Base-by-base conservation (phyloP, 2,888 invertebrate genomes). In the Andrena chrysosceles region DNA sequence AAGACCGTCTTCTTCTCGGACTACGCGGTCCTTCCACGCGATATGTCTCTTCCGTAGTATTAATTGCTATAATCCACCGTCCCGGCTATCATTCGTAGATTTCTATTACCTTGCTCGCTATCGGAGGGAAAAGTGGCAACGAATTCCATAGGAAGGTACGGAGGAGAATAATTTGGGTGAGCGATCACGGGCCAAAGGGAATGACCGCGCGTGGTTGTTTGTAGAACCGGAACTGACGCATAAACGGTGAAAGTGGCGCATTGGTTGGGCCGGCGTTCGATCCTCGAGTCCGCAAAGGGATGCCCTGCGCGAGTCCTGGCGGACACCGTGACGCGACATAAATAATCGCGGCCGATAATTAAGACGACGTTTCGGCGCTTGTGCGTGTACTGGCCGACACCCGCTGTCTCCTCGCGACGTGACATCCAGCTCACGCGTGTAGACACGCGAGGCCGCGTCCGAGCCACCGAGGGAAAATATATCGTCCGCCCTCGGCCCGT, bases 371-470 rank as follows among this genome's bases (percentile, higher is more conserved):
- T 83, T 86, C 71, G 85, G 77, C 83, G 87, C 84, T 83, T 75
- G 87, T 83, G 86, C 87, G 88, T 83, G 87, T 83, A 89, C 88
- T 76, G 82, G 84, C 75, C 86, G 89, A 86, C 89, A 89, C 90
- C 92, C 88, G 91, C 92, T 91, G 92, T 85, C 89, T 88, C 87
- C 72, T 88, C 91, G 84, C 91, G 85, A 90, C 91, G 89, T 91
- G 92, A 90, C 91, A 91, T 80, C 89, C 82, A 72, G 64, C 85
- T 85, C 86, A 82, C 86, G 83, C 87, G 85, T 81, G 85, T 85
- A 85, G 88, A 91, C 91, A 91, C 91, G 91, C 92, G 86, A 92
- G 86, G 73, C 73, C 79, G 79, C 81, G 78, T 71, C 77, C 75
- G 60, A 67, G 73, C 77, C 66, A 74, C 59, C 67, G 26, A 54